Percentiles rank a stretch among this genome's conserved stretches.
These are phyloP conservation scores for Melinaea menophilus DNA, from an alignment of 2,888 invertebrate species.

Conservation along the genomic window DNA sequence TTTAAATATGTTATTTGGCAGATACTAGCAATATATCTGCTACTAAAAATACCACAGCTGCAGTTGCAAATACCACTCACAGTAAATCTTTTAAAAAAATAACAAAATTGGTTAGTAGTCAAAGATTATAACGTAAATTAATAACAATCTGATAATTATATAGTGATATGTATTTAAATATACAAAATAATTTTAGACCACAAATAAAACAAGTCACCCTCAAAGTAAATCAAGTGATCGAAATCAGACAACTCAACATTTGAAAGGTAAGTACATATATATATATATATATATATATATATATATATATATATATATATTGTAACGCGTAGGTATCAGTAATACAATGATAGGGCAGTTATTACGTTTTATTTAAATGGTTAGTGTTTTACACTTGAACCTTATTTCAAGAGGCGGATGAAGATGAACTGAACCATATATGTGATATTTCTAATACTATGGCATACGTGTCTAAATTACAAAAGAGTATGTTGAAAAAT, in stretches of 20 bases:
- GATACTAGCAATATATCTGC: background rate
- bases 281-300: no score
- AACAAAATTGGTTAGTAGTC: background rate
- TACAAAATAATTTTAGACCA: background rate
- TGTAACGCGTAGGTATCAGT: no score
- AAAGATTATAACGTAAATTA: background rate
- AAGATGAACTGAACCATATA: constrained; percentile 38
- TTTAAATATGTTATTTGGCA: background rate
- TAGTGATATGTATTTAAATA: background rate
- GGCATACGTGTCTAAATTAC: constrained; percentile 34
- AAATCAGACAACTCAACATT: background rate
- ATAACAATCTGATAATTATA: background rate
- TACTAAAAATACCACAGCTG: background rate
- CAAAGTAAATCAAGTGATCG: background rate
- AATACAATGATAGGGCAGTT: no score
- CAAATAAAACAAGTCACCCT: background rate
- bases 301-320: background rate
- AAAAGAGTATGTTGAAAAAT: constrained; percentile 26
- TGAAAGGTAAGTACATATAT: background rate
- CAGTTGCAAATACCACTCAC: no score
- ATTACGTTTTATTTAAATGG: no score
- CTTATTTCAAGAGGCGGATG: constrained; percentile 61
- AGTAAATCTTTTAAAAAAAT: background rate
- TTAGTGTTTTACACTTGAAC: constrained; percentile 28
- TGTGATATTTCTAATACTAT: constrained; percentile 49